Evolutionary conservation across 2,113 vertebrate species (phyloP), one percentile per base, ranked within the genome.

Genomic region (Crotalus tigris): DNA sequence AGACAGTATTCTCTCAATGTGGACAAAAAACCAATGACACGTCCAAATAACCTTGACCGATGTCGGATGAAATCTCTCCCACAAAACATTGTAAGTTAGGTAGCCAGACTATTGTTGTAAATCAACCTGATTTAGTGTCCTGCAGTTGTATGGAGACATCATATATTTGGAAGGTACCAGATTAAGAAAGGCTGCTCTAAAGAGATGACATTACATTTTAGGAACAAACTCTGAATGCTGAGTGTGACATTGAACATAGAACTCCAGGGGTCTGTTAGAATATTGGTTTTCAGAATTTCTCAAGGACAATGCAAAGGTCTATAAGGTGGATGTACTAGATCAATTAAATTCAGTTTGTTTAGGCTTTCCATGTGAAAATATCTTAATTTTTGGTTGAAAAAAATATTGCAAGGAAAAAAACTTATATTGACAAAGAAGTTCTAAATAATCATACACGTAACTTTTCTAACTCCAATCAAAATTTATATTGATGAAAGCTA

Each of bases 1-100:
- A 99, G 99, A 96, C 98, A 99, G 93, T 99, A 98, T 90, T 98
- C 96, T 90, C 94, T 97, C 0, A 96, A 96, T 0, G 95, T 97
- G 44, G 98, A 98, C 57, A 98, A 93, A 94, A 98, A 97, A 95
- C 97, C 97, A 2, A 98, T 98, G 97, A 96, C 94, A 4, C 97
- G 98, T 87, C 98, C 99, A 88, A 99, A 99, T 92, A 95, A 96
- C 89, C 97, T 99, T 46, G 99, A 99, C 94, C 97, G 96, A 92
- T 98, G 97, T 94, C 97, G 98, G 90, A 98, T 58, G 51, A 98
- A 98, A 75, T 98, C 98, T 53, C 97, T 99, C 92, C 98, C 97
- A 92, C 98, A 97, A 94, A 99, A 97, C 89, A 96, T 99, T 53
- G 99, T 99, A 96, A 96, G 98, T 97, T 57, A 23, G 69, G 58